Conservation (phyloP, 2,797 vertebrate genomes). For the Menidia menidia region DNA sequence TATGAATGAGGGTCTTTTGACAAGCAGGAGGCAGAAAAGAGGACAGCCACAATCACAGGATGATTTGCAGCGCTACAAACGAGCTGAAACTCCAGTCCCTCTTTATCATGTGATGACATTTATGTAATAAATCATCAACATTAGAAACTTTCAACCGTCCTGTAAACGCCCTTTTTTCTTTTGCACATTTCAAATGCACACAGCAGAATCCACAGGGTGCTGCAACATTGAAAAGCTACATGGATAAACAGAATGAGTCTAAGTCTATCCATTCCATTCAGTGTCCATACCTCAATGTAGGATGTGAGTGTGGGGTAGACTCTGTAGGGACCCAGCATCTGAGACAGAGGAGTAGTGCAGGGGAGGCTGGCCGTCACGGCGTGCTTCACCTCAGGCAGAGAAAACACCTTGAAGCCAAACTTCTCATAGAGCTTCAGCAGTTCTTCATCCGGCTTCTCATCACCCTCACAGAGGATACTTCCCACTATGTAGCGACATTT, state of each 20-base stretch:
- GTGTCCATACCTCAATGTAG: constrained; percentile 90
- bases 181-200: background rate
- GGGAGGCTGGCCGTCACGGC: constrained; percentile 93
- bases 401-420: constrained; percentile 92
- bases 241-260: background rate
- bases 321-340: constrained; percentile 87
- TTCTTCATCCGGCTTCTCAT: constrained; percentile 84
- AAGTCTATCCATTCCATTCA: background rate
- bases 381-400: constrained; percentile 92
- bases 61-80: constrained; percentile 14
- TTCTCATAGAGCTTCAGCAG: constrained; percentile 89
- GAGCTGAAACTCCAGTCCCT: constrained; percentile 3
- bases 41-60: constrained; percentile 26
- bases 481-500: constrained; percentile 92
- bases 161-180: constrained; percentile 15
- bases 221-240: background rate
- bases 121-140: constrained; percentile 5
- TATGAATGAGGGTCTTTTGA: constrained; percentile 26
- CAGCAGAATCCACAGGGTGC: background rate
- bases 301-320: constrained; percentile 88
- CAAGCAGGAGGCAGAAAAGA: constrained; percentile 35
- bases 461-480: constrained; percentile 92
- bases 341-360: constrained; percentile 87
- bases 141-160: background rate
- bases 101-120: background rate